Conservation (phyloP, 2,888 invertebrate genomes). For the Plusia festucae region DNA sequence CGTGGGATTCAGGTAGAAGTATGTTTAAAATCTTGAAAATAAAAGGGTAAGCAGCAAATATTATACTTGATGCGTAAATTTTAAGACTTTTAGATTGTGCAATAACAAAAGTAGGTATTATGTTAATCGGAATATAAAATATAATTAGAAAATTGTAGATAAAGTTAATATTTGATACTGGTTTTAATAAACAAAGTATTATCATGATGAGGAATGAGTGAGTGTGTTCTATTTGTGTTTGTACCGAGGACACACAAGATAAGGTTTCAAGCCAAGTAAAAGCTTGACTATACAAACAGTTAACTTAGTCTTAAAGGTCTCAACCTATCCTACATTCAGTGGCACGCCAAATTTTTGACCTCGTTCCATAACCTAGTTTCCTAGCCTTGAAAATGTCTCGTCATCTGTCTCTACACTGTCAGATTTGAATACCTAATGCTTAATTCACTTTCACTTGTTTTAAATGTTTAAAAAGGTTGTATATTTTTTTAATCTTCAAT, state of each 20-base stretch:
- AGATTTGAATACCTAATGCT: constrained; percentile 36
- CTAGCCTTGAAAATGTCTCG: constrained; percentile 51
- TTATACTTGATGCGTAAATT: too few relatives aligned
- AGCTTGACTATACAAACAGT: constrained; percentile 29
- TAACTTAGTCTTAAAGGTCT: constrained; percentile 21
- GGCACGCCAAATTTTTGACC: constrained; percentile 52
- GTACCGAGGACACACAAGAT: constrained; percentile 20
- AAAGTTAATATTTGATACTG: too few relatives aligned
- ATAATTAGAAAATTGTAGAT: background rate
- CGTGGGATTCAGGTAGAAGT: too few relatives aligned
- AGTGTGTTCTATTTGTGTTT: background rate
- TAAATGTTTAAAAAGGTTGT: background rate
- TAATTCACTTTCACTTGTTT: constrained; percentile 27
- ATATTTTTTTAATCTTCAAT: too few relatives aligned
- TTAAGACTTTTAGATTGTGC: background rate
- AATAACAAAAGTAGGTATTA: background rate
- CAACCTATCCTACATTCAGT: constrained; percentile 29
- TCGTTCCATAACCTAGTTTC: constrained; percentile 53
- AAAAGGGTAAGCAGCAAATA: too few relatives aligned
- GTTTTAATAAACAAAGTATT: too few relatives aligned
- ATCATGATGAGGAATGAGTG: constrained; percentile 10
- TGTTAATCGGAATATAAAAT: background rate
- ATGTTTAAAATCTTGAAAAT: too few relatives aligned
- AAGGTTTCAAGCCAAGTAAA: constrained; percentile 26
- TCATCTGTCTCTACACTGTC: constrained; percentile 33